A percentile compares a stretch with the other conserved stretches of the same genome.
Evolutionary conservation across 2,888 invertebrate species (phyloP).

Genomic region (Disparrhopalites patrizii): DNA sequence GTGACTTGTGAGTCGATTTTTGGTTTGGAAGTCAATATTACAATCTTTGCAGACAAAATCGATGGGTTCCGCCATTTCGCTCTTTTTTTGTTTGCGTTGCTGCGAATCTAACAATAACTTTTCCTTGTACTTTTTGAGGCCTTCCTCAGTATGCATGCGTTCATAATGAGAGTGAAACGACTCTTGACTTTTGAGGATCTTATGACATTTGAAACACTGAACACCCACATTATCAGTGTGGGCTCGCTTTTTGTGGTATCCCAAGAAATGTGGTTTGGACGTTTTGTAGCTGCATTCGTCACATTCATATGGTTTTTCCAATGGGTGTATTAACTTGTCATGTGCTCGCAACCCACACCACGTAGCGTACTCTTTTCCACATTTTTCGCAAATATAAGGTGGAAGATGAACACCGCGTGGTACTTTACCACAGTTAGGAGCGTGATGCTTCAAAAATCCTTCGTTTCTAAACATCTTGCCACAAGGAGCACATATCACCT

Average conservation of each 20-base stretch:
- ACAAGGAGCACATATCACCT: background rate
- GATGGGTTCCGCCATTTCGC: background rate
- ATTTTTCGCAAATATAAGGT: background rate
- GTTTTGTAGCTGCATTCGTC: background rate
- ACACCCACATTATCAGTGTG: background rate
- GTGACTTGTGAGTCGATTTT: background rate
- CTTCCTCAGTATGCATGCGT: background rate
- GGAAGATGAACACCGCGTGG: background rate
- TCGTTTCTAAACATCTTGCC: background rate
- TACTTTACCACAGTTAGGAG: background rate
- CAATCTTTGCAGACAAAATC: background rate
- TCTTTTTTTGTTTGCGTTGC: background rate
- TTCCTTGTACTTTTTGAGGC: background rate
- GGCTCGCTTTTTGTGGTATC: background rate
- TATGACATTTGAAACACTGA: background rate
- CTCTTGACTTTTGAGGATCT: background rate
- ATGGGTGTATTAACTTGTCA: background rate
- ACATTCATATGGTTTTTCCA: background rate
- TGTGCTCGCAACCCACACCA: background rate
- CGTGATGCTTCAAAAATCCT: background rate
- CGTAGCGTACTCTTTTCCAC: background rate
- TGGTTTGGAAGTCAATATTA: background rate
- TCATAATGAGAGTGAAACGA: background rate
- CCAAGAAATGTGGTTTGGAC: background rate
- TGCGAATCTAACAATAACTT: background rate